Evolutionary conservation across 2,888 invertebrate species (phyloP).

Genomic region (Amiota mariae): DNA sequence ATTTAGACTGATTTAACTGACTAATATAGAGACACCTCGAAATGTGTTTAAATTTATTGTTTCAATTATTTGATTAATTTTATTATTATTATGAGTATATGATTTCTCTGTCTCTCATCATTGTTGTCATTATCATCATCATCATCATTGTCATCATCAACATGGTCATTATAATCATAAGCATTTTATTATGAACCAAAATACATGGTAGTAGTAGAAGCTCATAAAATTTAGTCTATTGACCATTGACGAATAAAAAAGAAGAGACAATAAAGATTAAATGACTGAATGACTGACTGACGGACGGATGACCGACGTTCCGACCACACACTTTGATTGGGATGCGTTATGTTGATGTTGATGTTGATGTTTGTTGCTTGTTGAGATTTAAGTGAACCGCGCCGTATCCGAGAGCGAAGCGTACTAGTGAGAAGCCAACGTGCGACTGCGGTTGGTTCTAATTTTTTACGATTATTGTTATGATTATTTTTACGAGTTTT

Average conservation of each 20-base stretch:
- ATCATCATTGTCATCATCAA: too few species aligned
- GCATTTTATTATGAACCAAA: too few species aligned
- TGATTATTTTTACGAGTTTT: constrained; percentile 71
- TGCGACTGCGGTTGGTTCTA: constrained; percentile 57
- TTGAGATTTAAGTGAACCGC: neutral
- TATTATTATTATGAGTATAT: constrained; percentile 4
- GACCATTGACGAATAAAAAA: too few species aligned
- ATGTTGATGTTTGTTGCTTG: too few species aligned
- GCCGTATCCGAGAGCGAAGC: constrained; percentile 35
- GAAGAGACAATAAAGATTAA: constrained; percentile 10
- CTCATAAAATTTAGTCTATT: too few species aligned
- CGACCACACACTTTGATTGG: constrained; percentile 12
- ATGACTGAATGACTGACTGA: neutral
- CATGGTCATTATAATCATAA: too few species aligned
- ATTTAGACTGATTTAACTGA: neutral
- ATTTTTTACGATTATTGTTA: constrained; percentile 72
- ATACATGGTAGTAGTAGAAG: too few species aligned
- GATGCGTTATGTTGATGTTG: neutral
- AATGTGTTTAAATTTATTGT: neutral
- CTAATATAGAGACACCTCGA: neutral
- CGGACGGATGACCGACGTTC: neutral
- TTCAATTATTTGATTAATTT: constrained; percentile 8
- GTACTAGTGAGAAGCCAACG: constrained; percentile 49
- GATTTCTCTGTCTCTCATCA: neutral
- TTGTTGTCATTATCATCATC: neutral